phyloP scores from a whole-genome alignment of 2,113 vertebrate species.

The Myanophis thanlyinensis region DNA sequence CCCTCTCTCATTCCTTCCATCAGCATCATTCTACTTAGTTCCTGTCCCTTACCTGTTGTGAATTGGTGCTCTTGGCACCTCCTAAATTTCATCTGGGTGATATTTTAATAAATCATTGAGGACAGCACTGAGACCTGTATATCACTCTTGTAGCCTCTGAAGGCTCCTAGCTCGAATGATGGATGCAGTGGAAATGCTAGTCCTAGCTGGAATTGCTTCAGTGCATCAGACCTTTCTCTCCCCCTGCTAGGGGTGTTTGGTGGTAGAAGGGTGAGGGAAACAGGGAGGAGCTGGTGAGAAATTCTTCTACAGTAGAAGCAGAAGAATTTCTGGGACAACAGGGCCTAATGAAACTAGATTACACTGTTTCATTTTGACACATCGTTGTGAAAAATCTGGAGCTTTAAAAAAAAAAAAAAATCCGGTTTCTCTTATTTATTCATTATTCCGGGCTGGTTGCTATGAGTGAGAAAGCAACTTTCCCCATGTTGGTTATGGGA shows the following conservation, averaged over 20 bases:
- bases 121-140: slow-evolving; percentile 38
- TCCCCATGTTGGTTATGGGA: rapidly evolving
- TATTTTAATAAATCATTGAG: slow-evolving; percentile 50
- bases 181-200: slow-evolving; percentile 48
- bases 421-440: background rate
- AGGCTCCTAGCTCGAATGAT: slow-evolving; percentile 56
- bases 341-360: background rate
- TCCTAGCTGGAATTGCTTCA: slow-evolving; percentile 41
- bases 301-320: background rate
- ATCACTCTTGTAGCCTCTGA: slow-evolving; percentile 50
- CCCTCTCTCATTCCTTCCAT: background rate
- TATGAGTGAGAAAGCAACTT: background rate
- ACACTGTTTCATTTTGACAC: background rate
- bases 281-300: background rate
- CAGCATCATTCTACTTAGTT: background rate
- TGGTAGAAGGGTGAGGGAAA: background rate
- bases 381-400: background rate
- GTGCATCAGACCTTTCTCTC: slow-evolving; percentile 13
- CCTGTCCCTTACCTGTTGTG: background rate
- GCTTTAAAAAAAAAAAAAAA: no score
- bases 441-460: background rate
- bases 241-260: background rate
- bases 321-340: background rate
- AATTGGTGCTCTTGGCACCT: background rate
- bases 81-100: slow-evolving; percentile 36